phyloP scores from a whole-genome alignment of 2,888 invertebrate genomes.

The Acholoe squamosa region DNA sequence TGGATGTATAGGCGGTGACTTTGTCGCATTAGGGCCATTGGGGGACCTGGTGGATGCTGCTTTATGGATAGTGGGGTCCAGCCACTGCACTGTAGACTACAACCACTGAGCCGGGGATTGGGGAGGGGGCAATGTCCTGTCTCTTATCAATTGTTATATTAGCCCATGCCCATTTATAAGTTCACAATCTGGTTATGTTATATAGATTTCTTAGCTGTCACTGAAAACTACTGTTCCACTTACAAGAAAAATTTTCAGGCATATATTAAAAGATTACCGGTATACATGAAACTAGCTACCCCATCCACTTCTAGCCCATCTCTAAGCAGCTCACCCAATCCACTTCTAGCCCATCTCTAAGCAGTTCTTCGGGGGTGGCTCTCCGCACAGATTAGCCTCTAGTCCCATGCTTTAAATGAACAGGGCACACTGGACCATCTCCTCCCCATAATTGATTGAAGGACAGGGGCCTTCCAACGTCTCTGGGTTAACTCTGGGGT shows the following conservation, averaged over 20 bases:
- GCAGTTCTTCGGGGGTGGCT: background rate
- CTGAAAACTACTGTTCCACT: no score
- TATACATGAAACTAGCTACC: background rate
- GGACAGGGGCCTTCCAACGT: background rate
- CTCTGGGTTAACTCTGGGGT: background rate
- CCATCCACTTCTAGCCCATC: background rate
- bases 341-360: background rate
- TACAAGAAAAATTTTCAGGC: no score
- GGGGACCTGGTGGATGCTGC: background rate
- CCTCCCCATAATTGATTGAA: slow-evolving; percentile 6
- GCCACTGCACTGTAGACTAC: background rate
- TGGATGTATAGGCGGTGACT: background rate
- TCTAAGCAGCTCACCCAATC: no score
- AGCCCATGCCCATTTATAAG: no score
- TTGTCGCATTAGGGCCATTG: background rate
- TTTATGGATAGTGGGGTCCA: slow-evolving; percentile 19
- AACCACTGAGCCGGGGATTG: background rate
- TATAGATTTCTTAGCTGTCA: no score
- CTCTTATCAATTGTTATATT: no score
- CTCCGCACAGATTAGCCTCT: background rate
- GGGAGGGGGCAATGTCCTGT: no score
- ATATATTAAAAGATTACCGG: no score
- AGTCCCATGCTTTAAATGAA: background rate
- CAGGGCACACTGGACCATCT: background rate
- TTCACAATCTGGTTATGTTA: no score